Evolutionary conservation across 2,797 vertebrate species (phyloP), one percentile per base, ranked within the genome.

Genomic region (Melanotaenia parkinsoni): DNA sequence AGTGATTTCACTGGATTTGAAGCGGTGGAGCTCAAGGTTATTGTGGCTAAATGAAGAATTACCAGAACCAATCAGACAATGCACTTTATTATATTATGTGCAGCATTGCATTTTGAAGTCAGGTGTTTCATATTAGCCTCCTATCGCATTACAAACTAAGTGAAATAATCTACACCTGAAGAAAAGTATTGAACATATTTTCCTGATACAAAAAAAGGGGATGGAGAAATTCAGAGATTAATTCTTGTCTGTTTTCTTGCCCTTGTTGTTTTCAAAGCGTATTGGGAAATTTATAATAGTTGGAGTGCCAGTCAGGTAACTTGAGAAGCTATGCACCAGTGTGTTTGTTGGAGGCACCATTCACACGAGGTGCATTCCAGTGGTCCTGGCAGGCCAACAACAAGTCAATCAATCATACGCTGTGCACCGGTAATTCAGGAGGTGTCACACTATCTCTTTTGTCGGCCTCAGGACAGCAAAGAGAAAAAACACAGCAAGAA

Each of bases 1-100:
- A 77, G 90, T 86, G 83, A 88, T 87, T 92, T 87, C 73, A 83
- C 90, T 90, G 85, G 81, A 84, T 87, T 86, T 77, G 61, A 85
- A 66, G 81, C 62, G 14, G 81, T 76, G 80, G 73, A 88, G 84
- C 80, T 83, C 82, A 61, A 80, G 76, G 80, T 89, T 92, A 91
- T 91, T 92, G 89, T 88, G 88, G 86, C 85, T 92, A 86, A 95
- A 91, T 89, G 77, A 89, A 63, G 71, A 93, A 93, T 93, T 89
- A 90, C 87, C 89, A 90, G 87, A 90, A 86, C 91, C 85, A 94
- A 95, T 94, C 89, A 95, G 89, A 93, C 90, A 93, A 90, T 87
- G 86, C 81, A 87, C 85, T 84, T 88, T 88, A 91, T 93, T 91
- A 74, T 80, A 90, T 94, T 92, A 86, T 86, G 88, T 87, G 84